Evolutionary conservation across 2,888 invertebrate species (phyloP).

Genomic region (Orthosia gothica): DNA sequence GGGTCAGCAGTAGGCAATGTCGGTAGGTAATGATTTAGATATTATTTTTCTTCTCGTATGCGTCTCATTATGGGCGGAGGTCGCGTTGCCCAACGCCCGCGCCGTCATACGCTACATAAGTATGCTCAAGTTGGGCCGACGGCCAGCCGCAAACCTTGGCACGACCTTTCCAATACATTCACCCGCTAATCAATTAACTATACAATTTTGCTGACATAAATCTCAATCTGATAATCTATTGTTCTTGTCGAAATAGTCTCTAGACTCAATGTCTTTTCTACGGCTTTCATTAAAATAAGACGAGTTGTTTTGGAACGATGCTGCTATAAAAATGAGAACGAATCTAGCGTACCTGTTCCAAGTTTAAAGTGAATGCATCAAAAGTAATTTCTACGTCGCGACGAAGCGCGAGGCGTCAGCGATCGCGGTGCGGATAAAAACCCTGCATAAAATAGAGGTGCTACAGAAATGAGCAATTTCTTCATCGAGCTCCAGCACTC

Average conservation of each 20-base stretch:
- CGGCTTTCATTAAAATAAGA: constrained; percentile 49
- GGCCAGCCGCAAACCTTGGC: constrained; percentile 73
- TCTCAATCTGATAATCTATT: constrained; percentile 37
- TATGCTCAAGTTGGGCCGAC: constrained; percentile 26
- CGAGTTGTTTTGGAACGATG: constrained; percentile 24
- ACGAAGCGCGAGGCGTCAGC: constrained; percentile 27
- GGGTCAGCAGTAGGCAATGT: constrained; percentile 60
- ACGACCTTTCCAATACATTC: constrained; percentile 81
- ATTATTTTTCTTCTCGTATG: constrained; percentile 65
- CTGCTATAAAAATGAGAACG: constrained; percentile 44
- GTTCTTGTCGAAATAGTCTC: constrained; percentile 6
- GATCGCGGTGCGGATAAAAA: constrained; percentile 45
- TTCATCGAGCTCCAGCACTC: constrained; percentile 36
- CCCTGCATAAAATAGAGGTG: constrained; percentile 35
- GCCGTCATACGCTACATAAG: constrained; percentile 17
- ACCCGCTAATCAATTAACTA: constrained; percentile 64
- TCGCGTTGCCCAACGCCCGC: constrained; percentile 68
- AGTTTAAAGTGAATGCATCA: constrained; percentile 59
- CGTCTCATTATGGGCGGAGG: constrained; percentile 71
- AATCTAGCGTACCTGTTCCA: constrained; percentile 39
- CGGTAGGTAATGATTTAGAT: constrained; percentile 70
- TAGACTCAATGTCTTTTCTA: constrained; percentile 36
- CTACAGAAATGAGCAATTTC: constrained; percentile 41
- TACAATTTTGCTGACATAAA: constrained; percentile 37
- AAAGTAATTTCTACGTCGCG: constrained; percentile 41